A percentile compares a stretch with the other conserved stretches of the same genome.
Conservation (phyloP, 2,797 vertebrate species). For the Smutsia gigantea region DNA sequence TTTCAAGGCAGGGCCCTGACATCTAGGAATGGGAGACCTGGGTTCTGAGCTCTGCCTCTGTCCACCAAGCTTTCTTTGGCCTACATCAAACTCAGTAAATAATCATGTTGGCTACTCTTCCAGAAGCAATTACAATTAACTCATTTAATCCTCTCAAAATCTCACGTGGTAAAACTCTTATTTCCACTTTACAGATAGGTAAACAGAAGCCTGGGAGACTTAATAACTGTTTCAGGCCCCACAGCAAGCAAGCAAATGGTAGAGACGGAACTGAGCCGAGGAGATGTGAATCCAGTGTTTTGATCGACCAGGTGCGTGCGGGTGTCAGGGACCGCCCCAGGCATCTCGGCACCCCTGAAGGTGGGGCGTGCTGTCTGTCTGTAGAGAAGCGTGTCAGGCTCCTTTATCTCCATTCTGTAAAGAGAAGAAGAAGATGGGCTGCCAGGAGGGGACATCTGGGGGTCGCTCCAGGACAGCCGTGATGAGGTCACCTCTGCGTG, state of each 20-base stretch:
- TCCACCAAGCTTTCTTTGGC: accelerated
- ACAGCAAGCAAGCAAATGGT: accelerated
- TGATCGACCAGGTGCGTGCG: accelerated
- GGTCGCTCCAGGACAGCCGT: accelerated
- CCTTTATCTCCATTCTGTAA: background rate
- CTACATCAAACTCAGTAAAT: background rate
- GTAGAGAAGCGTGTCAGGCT: accelerated
- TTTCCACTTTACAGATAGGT: background rate
- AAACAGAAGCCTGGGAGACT: background rate
- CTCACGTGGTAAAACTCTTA: background rate
- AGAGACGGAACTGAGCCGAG: background rate
- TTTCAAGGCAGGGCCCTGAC: accelerated
- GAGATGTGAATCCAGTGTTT: accelerated
- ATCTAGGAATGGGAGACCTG: accelerated
- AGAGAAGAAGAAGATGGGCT: no score
- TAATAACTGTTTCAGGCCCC: background rate
- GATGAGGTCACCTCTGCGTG: accelerated
- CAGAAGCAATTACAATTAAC: no score
- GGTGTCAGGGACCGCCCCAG: accelerated
- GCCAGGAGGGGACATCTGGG: accelerated
- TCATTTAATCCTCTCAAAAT: background rate
- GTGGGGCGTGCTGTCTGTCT: accelerated
- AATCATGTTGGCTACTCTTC: accelerated
- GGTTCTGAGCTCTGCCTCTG: background rate
- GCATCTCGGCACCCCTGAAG: background rate